Evolutionary conservation across 1,140 invertebrate genomes (phyloP).

Genomic region (Plectrocnemia conspersa): DNA sequence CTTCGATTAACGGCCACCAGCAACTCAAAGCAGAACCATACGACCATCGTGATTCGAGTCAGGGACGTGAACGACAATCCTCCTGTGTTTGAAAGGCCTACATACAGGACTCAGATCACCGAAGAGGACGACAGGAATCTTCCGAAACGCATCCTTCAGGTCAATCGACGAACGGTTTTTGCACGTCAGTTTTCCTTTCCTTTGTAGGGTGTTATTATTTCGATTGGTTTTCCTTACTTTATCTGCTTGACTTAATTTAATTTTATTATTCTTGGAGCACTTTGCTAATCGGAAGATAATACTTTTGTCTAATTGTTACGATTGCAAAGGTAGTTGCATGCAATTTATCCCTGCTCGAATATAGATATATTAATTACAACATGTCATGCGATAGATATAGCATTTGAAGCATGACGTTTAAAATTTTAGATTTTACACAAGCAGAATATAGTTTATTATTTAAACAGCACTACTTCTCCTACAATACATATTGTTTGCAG

Average conservation of each 20-base stretch:
- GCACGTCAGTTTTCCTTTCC: slow-evolving; percentile 31
- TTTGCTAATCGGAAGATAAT: no score
- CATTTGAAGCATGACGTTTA: no score
- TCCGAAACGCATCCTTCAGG: slow-evolving; percentile 60
- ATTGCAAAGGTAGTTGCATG: no score
- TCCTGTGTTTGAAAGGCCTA: slow-evolving; percentile 60
- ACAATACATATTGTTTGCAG: no score
- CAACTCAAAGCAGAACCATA: slow-evolving; percentile 61
- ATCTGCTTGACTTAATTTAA: background rate
- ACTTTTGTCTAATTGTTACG: no score
- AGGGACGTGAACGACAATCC: slow-evolving; percentile 62
- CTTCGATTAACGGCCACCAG: slow-evolving; percentile 55
- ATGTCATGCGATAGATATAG: no score
- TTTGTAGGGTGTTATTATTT: slow-evolving; percentile 18
- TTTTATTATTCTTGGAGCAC: no score
- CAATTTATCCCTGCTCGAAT: no score
- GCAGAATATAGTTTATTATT: no score
- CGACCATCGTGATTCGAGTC: slow-evolving; percentile 60
- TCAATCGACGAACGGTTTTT: slow-evolving; percentile 37
- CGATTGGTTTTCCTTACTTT: background rate
- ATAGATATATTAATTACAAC: no score
- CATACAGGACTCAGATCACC: slow-evolving; percentile 62
- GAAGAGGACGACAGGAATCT: slow-evolving; percentile 62
- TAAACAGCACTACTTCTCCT: no score
- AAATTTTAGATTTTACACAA: no score